Percentiles rank a stretch among this genome's conserved stretches.
phyloP scores from a whole-genome alignment of 2,797 vertebrate genomes.

The Melanotaenia maccullochi region DNA sequence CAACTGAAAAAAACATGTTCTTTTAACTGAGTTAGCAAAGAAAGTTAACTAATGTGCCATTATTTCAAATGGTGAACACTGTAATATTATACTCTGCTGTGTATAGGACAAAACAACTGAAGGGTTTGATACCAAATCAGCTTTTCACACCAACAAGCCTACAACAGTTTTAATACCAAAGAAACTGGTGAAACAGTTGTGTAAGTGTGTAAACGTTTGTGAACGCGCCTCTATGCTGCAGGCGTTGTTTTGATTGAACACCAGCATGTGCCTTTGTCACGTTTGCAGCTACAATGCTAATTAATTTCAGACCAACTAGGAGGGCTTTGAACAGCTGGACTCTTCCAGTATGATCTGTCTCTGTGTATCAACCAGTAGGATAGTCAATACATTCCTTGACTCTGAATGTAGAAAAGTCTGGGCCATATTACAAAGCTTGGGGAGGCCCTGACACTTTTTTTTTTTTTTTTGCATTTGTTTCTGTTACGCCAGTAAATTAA shows the following conservation, averaged over 20 bases:
- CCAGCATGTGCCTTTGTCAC: constrained; percentile 75
- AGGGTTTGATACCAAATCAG: constrained; percentile 62
- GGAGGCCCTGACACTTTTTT: constrained; percentile 26
- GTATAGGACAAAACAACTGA: constrained; percentile 31
- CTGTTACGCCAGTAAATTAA: constrained; percentile 27
- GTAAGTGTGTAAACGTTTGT: constrained; percentile 55
- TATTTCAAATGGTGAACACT: constrained; percentile 72
- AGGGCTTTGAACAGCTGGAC: constrained; percentile 59
- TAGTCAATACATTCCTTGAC: constrained; percentile 80
- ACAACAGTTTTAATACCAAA: constrained; percentile 68
- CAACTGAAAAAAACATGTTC: constrained; percentile 79
- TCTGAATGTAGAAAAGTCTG: constrained; percentile 70
- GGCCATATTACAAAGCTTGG: constrained; percentile 19
- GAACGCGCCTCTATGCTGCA: constrained; percentile 52
- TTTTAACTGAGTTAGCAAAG: constrained; percentile 58
- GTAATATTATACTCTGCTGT: constrained; percentile 59
- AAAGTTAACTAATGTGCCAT: constrained; percentile 67
- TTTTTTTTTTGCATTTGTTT: constrained; percentile 34
- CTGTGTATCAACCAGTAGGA: constrained; percentile 64
- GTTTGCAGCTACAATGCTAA: constrained; percentile 54
- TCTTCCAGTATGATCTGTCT: constrained; percentile 57
- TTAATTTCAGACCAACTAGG: constrained; percentile 60
- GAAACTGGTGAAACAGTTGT: constrained; percentile 57
- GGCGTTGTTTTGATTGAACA: constrained; percentile 50
- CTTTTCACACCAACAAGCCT: constrained; percentile 71